Evolutionary conservation across 2,113 vertebrate species (phyloP).

Genomic region (Circaetus gallicus): DNA sequence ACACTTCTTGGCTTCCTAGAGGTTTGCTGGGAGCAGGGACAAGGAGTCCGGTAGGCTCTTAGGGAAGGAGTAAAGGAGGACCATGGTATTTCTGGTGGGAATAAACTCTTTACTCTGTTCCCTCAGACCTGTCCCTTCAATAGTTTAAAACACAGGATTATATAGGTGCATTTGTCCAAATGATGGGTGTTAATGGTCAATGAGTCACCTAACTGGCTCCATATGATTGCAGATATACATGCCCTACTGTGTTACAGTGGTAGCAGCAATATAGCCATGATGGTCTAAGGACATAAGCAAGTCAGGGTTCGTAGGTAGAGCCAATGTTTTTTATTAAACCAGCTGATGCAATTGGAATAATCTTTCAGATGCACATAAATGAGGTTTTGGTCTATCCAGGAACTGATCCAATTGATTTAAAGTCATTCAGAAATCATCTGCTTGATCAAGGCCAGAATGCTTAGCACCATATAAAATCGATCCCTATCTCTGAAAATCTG

Average conservation of each 20-base stretch:
- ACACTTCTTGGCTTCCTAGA: neutral
- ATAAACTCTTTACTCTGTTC: neutral
- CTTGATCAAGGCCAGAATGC: neutral
- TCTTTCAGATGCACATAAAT: neutral
- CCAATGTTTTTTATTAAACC: neutral
- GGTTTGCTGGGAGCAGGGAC: neutral
- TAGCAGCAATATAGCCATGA: neutral
- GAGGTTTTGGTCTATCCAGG: neutral
- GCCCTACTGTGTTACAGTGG: neutral
- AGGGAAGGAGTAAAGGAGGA: neutral
- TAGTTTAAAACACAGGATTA: neutral
- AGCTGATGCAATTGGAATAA: conserved; percentile 29
- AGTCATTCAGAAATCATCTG: conserved; percentile 25
- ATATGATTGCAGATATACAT: neutral
- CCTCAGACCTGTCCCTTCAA: neutral
- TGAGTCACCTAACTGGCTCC: conserved; percentile 29
- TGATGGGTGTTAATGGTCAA: neutral
- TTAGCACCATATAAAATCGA: neutral
- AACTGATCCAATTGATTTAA: conserved; percentile 22
- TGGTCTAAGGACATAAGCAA: neutral
- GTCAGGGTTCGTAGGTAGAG: neutral
- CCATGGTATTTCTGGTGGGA: neutral
- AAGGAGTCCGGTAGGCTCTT: neutral
- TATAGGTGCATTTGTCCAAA: neutral
- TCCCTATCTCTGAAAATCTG: conserved; percentile 38